Base-by-base conservation (phyloP, 2,113 vertebrate species). In the Sinocyclocheilus grahami region DNA sequence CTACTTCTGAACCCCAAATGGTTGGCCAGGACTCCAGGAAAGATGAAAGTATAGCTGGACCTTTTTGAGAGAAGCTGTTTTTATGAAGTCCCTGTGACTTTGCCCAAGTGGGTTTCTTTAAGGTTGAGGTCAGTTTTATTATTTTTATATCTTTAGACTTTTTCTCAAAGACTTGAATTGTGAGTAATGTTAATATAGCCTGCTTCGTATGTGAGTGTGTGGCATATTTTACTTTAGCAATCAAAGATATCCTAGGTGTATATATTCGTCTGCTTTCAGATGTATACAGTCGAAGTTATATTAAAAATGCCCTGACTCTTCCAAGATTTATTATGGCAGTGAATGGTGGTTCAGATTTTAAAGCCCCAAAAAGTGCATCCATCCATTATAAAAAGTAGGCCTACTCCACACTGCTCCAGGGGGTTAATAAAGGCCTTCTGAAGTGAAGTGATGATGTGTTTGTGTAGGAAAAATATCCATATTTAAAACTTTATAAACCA, bases 161-260 rank as follows among this genome's bases (percentile, higher is more conserved):
- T 79, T 37, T 39, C 22, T 24, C 22, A 79, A 78, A 78, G 53
- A 79, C 3, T 79, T 78, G 3, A 58, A 27, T 22, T 60, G 53
- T 78, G 27, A 33, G 27, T 58, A 79, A 39, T 62, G 11, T 62
- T 79, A 79, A 78, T 79, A 60, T 55, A 53, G 16, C 24, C 27
- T 20, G n/a, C 9, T 16, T 55, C 27, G 5, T 77, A 10, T 69
- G 55, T 60, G 65, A 33, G 67, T 37, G 33, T 55, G 5, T 55
- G 53, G 53, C 53, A 55, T 55, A 55, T 20, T 18, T 55, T 55
- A 55, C 53, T 20, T 55, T 55, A 55, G 16, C 53, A 55, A 2
- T 18, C 14, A 18, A 69, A 69, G 13, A 67, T 60, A 60, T 58
- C 5, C 55, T 53, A 53, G 20, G 20, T 62, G 3, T 11, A n/a